These are phyloP conservation scores for Formicarius rufipectus DNA, from an alignment of 2,113 vertebrate species.

Conservation along the genomic window DNA sequence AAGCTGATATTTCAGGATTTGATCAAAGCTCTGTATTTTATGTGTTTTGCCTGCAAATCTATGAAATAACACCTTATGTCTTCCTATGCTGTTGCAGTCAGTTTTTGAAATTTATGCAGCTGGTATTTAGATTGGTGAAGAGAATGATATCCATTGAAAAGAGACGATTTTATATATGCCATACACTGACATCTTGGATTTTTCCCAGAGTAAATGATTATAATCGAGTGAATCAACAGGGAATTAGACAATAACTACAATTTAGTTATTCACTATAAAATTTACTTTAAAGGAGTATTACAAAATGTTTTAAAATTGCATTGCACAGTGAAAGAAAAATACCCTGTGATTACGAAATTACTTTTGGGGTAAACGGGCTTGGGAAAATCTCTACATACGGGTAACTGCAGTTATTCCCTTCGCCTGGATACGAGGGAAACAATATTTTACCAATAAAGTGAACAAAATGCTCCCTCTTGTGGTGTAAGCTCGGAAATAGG, in stretches of 20 bases:
- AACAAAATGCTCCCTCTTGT: slow-evolving; percentile 28
- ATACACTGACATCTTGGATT: not conserved
- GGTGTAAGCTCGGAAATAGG: not conserved
- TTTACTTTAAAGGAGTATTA: not conserved
- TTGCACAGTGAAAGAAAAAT: not conserved
- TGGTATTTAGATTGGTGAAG: not conserved
- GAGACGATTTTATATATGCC: not conserved
- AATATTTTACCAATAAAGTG: not conserved
- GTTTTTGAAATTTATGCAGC: not conserved
- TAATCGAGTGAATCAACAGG: not conserved
- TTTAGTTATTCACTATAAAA: not conserved
- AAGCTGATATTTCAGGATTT: not conserved
- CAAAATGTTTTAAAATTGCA: not conserved
- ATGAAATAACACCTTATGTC: not conserved
- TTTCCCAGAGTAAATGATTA: not conserved
- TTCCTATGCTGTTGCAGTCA: not conserved
- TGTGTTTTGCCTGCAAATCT: not conserved
- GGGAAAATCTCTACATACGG: not conserved
- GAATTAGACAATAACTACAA: not conserved
- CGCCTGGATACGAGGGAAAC: accelerated
- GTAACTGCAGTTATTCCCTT: not conserved
- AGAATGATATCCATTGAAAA: not conserved
- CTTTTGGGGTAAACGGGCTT: not conserved
- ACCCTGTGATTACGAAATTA: not conserved
- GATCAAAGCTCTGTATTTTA: not conserved